Base-by-base conservation (phyloP, 2,888 invertebrate species). In the Clitarchus hookeri region DNA sequence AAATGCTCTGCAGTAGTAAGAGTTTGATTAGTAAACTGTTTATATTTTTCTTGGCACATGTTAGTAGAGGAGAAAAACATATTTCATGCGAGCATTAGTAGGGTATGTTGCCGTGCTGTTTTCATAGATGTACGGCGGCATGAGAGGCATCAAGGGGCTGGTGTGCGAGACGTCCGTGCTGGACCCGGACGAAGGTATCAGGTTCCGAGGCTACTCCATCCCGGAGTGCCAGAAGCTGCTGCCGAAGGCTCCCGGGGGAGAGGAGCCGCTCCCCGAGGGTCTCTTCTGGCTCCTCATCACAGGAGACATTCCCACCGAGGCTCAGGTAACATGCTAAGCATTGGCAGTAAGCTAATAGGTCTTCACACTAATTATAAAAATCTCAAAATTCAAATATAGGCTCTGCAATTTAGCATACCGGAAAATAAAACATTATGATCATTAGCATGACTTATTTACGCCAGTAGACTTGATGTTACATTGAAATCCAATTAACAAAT, bases 121-220 rank as follows among this genome's bases (percentile, higher is more conserved):
- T 65, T 48, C 36, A 36, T 65, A 88, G 88, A 88, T 88, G 87
- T 88, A 98, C 92, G 98, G 98, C 89, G 98, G 98, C 85, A 99
- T 98, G 98, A 94, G 98, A 90, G 98, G 98, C 77, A 98, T 98
- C 92, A 98, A 97, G 91, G 98, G 97, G 88, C 93, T 99, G 87
- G 97, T 98, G 3, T 98, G 97, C 92, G 98, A 98, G 92, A 98
- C 98, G 0, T 98, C 98, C 23, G 97, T 98, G 53, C 93, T 98
- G 89, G 98, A 99, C 91, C 95, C 98, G 0, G 98, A 98, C 88
- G 98, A 98, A 92, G 98, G 98, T 88, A 98, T 99, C 92, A 93
- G 98, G 88, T 99, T 98, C 94, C 95, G 98, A 87, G 98, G 98
- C 54, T 95, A 96, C 90, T 97, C 97, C 85, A 98, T 98, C 90